A percentile compares a stretch with the other conserved stretches of the same genome.
phyloP scores from a whole-genome alignment of 1,140 invertebrate genomes.

The Portunus trituberculatus region DNA sequence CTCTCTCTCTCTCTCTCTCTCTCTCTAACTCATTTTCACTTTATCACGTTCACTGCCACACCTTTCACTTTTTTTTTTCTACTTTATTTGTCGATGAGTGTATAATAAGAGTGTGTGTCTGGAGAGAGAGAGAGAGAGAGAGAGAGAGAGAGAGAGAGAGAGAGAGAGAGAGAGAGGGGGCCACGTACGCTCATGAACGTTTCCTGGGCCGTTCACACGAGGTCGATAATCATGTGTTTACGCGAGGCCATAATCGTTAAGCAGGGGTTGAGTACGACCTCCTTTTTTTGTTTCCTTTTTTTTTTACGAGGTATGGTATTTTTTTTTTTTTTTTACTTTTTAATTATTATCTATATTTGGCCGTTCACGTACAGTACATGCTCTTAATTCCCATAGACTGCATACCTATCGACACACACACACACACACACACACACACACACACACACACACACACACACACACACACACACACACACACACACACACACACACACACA shows the following conservation, averaged over 20 bases:
- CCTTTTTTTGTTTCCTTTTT: too few relatives aligned
- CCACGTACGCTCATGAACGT: neutral
- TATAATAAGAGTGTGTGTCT: neutral
- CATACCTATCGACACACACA: neutral
- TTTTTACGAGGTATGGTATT: too few relatives aligned
- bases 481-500: conserved; percentile 1
- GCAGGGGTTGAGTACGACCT: neutral
- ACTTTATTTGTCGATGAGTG: too few relatives aligned
- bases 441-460: neutral
- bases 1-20: neutral
- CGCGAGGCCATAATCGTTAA: neutral
- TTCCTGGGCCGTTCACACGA: neutral
- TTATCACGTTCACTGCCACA: neutral
- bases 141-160: neutral
- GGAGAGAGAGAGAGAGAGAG: too few relatives aligned
- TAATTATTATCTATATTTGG: too few relatives aligned
- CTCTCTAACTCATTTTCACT: neutral
- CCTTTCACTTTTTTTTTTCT: neutral
- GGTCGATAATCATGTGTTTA: neutral
- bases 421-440: neutral
- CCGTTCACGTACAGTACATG: too few relatives aligned
- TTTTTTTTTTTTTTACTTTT: too few relatives aligned
- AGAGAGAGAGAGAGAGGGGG: neutral
- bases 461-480: neutral
- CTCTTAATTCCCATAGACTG: neutral